A percentile compares a stretch with the other conserved stretches of the same genome.
phyloP scores from a whole-genome alignment of 2,888 invertebrate genomes.

The Lathronympha strigana region DNA sequence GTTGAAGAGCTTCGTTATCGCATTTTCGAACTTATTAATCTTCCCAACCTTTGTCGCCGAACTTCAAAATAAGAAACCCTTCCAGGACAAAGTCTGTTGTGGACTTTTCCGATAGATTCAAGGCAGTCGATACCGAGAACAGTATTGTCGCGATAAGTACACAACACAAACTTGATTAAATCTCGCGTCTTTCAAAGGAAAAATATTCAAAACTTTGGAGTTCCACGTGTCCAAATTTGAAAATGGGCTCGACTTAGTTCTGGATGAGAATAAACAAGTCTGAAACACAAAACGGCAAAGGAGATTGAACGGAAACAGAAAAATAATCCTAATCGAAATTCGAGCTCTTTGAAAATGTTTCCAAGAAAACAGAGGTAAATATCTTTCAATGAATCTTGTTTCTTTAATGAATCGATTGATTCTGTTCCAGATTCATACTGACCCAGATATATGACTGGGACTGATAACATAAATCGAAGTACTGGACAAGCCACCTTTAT shows the following conservation, averaged over 20 bases:
- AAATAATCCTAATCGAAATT: slow-evolving; percentile 18
- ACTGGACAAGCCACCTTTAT: slow-evolving; percentile 30
- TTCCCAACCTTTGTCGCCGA: slow-evolving; percentile 22
- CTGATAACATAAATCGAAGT: slow-evolving; percentile 39
- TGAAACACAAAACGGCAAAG: slow-evolving; percentile 13
- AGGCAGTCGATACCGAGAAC: slow-evolving; percentile 30
- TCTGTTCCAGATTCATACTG: slow-evolving; percentile 32
- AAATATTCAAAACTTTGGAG: slow-evolving; percentile 8
- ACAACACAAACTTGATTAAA: slow-evolving; percentile 4
- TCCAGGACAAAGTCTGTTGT: slow-evolving; percentile 32
- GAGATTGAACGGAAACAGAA: slow-evolving; percentile 6
- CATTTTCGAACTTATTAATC: slow-evolving; percentile 35
- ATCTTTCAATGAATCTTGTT: slow-evolving; percentile 20
- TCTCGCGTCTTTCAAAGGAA: neutral
- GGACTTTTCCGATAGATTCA: slow-evolving; percentile 33
- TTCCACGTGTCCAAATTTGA: neutral
- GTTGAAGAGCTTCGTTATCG: slow-evolving; percentile 29
- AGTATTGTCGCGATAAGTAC: slow-evolving; percentile 10
- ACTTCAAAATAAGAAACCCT: slow-evolving; percentile 34
- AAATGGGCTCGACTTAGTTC: slow-evolving; percentile 1
- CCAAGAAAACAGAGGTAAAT: neutral
- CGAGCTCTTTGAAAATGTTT: neutral
- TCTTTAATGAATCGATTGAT: slow-evolving; percentile 36
- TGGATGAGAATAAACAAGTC: neutral
- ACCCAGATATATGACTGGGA: slow-evolving; percentile 38